These are phyloP conservation scores for Mamestra configurata DNA, from an alignment of 1,140 invertebrate species.

Conservation along the genomic window DNA sequence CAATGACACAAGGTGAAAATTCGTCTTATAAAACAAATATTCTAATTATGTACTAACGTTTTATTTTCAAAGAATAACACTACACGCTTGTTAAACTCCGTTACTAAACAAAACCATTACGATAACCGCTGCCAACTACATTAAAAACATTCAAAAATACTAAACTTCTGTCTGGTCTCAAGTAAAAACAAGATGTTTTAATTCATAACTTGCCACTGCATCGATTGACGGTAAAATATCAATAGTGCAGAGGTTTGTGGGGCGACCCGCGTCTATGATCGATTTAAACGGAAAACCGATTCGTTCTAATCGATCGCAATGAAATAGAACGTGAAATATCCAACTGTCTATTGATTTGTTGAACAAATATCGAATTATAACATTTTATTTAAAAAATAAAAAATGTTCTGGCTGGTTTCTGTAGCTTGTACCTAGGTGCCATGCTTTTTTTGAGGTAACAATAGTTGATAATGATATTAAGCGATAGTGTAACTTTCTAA, in stretches of 20 bases:
- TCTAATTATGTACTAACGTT: too few species aligned
- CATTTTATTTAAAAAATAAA: background rate
- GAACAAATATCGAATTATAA: conserved; percentile 12
- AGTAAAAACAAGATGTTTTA: background rate
- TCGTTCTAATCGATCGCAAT: conserved; percentile 19
- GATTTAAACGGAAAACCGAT: conserved; percentile 28
- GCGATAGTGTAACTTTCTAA: too few species aligned
- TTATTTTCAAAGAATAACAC: too few species aligned
- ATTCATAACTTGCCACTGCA: background rate
- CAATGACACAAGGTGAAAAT: too few species aligned
- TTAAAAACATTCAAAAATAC: background rate
- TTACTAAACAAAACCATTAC: too few species aligned
- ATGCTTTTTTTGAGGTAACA: too few species aligned
- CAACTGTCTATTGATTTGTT: background rate
- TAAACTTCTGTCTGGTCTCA: background rate
- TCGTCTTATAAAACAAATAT: too few species aligned
- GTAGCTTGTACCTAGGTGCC: too few species aligned
- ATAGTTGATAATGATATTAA: too few species aligned
- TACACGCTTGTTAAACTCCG: too few species aligned
- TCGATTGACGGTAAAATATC: background rate
- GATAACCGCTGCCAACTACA: too few species aligned
- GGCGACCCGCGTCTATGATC: conserved; percentile 21
- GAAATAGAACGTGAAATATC: conserved; percentile 36
- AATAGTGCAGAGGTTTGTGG: conserved; percentile 36
- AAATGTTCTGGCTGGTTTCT: too few species aligned